phyloP scores from a whole-genome alignment of 1,140 invertebrate species.

The Aphaenogaster rudis region DNA sequence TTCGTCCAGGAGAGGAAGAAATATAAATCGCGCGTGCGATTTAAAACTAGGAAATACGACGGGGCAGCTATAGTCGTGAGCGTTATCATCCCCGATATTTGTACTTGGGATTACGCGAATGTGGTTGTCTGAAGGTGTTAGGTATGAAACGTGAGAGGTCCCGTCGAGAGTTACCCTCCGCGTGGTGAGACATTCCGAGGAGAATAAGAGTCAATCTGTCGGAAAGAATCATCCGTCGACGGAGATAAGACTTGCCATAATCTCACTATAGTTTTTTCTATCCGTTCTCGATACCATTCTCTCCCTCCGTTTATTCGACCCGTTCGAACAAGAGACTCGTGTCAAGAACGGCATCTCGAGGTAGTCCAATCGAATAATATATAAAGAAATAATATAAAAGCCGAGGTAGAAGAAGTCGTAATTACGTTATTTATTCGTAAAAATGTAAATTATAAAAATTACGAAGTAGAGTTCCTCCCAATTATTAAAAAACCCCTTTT shows the following conservation, averaged over 20 bases:
- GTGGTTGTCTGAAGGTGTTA: constrained; percentile 42
- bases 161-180: constrained; percentile 8
- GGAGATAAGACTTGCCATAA: constrained; percentile 40
- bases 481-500: not conserved
- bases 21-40: constrained; percentile 10
- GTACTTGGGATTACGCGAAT: constrained; percentile 53
- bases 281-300: constrained; percentile 48
- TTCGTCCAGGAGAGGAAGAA: not conserved
- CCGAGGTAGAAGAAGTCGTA: not conserved
- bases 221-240: constrained; percentile 47
- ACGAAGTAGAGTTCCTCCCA: not conserved
- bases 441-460: not conserved
- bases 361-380: not conserved
- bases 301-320: not conserved
- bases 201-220: constrained; percentile 61
- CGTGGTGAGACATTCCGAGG: constrained; percentile 5
- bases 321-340: not conserved
- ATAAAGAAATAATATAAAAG: not conserved
- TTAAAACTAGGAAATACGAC: constrained; percentile 28
- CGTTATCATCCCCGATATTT: constrained; percentile 39
- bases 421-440: not conserved
- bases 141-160: not conserved
- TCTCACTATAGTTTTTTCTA: constrained; percentile 22
- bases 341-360: not conserved
- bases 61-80: constrained; percentile 1